Percentiles rank a stretch among this genome's conserved stretches.
Conservation (phyloP, 2,797 vertebrate genomes). For the Urocyon cinereoargenteus region DNA sequence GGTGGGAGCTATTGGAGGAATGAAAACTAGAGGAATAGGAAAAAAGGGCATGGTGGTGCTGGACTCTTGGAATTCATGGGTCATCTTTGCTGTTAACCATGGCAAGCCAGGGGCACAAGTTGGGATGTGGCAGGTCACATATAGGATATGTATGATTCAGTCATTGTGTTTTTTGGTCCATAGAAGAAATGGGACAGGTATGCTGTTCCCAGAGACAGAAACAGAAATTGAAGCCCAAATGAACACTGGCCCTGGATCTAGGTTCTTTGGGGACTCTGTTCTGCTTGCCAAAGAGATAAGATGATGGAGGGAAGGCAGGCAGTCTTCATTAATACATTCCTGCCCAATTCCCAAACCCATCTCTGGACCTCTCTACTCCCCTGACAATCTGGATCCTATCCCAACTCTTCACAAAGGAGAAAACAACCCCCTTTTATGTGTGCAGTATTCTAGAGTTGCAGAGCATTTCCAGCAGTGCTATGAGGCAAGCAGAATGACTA, state of each 20-base stretch:
- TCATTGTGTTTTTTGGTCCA: background rate
- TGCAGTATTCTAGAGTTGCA: background rate
- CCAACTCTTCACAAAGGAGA: background rate
- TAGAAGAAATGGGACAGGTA: background rate
- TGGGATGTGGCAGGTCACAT: background rate
- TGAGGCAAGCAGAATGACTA: background rate
- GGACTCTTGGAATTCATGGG: background rate
- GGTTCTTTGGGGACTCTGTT: background rate
- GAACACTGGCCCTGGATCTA: background rate
- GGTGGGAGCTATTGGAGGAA: background rate
- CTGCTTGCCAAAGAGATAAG: background rate
- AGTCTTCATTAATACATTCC: background rate
- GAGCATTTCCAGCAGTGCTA: background rate
- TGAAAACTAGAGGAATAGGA: background rate
- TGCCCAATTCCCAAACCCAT: background rate
- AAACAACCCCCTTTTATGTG: background rate
- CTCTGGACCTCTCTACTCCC: background rate
- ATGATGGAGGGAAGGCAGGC: background rate
- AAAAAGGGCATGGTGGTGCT: rapidly evolving
- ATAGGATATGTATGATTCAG: background rate
- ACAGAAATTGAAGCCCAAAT: background rate
- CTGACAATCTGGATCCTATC: background rate
- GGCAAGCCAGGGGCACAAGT: background rate
- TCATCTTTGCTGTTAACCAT: background rate
- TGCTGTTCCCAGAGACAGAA: background rate